Base-by-base conservation (phyloP, 2,888 invertebrate species). In the Dolomedes plantarius region DNA sequence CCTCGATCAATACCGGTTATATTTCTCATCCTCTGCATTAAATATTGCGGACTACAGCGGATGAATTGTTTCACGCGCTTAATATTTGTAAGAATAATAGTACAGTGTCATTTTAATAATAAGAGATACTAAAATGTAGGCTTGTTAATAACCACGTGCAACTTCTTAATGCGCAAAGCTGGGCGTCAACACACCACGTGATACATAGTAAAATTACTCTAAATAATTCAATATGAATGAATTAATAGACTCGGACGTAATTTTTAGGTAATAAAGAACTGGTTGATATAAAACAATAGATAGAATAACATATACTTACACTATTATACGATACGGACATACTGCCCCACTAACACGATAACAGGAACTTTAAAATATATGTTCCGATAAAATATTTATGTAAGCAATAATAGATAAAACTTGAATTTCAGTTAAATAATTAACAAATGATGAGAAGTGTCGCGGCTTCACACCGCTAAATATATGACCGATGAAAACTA, bases 121-220 rank as follows among this genome's bases (percentile, higher is more conserved):
- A n/a, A n/a, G n/a, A n/a, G n/a, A n/a, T n/a, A n/a, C n/a, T n/a
- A n/a, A n/a, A 36, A 36, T 36, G 9, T 36, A 36, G 9, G 6
- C 36, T 36, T n/a, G 46, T 71, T 46, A 71, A 71, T 71, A 36
- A 74, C 31, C 74, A 74, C 74, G 74, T 74, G 74, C 64, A 64
- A n/a, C n/a, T n/a, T n/a, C 32, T 74, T 74, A 74, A 74, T 74
- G 62, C 77, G 46, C 28, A 72, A 65, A 65, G 65, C n/a, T 72
- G 83, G 83, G 83, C 83, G 83, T 85, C 29, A 85, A 85, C 83
- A 77, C 56, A 76, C 83, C 83, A 80, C 80, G 80, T 80, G 80
- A 80, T 80, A 75, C 31, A 29, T 32, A 11, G 36, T 39, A 32
- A 41, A 36, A 23, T 32, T 50, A 65, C 29, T 65, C 29, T 65